A percentile compares a stretch with the other conserved stretches of the same genome.
These are phyloP conservation scores for Vicugna pacos DNA, from an alignment of 2,113 vertebrate species.

Conservation along the genomic window DNA sequence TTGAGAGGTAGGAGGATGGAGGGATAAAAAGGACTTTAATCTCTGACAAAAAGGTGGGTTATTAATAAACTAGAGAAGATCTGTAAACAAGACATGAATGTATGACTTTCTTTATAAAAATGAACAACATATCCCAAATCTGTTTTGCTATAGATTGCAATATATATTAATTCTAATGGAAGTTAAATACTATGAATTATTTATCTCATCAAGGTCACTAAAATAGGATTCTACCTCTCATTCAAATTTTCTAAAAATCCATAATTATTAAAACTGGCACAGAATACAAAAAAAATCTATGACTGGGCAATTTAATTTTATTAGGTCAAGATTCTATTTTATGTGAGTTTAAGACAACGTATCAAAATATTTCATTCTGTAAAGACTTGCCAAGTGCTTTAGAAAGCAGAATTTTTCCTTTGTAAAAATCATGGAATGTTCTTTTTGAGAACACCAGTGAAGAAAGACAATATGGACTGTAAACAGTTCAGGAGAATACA, in stretches of 20 bases:
- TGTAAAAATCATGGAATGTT: not conserved
- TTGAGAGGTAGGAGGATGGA: not conserved
- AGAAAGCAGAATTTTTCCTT: not conserved
- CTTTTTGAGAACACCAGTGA: not conserved
- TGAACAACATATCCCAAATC: not conserved
- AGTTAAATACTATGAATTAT: not conserved
- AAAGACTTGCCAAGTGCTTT: not conserved
- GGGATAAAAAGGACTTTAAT: not conserved
- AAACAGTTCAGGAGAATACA: not conserved
- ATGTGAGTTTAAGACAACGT: not conserved
- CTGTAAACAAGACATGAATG: not conserved
- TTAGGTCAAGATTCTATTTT: constrained; percentile 23
- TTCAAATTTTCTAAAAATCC: constrained; percentile 29
- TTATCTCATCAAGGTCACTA: not conserved
- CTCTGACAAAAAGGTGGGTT: not conserved
- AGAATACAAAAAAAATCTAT: constrained; percentile 8
- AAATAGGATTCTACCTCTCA: not conserved
- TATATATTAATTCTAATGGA: constrained; percentile 34
- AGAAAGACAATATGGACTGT: not conserved
- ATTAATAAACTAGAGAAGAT: constrained; percentile 36
- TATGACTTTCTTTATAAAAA: not conserved
- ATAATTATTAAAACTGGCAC: not conserved
- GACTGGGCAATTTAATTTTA: not conserved
- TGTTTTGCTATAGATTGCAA: constrained; percentile 19
- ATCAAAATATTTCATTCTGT: not conserved